These are phyloP conservation scores for Pipistrellus kuhlii DNA, from an alignment of 2,797 vertebrate genomes.

Conservation along the genomic window DNA sequence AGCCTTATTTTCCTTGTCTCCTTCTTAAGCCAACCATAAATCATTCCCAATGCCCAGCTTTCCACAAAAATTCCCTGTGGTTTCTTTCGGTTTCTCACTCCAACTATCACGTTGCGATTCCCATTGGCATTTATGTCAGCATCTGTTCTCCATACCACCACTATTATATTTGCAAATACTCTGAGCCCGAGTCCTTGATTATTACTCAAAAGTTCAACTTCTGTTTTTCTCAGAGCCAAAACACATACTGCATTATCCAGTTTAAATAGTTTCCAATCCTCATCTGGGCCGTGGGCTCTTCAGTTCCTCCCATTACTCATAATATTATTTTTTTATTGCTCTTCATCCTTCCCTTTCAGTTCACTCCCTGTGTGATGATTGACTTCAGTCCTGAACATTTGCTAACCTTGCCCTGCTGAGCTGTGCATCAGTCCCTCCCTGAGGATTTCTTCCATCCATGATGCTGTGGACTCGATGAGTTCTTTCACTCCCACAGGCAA, in stretches of 20 bases:
- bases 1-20: slow-evolving; percentile 78
- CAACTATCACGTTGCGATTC: slow-evolving; percentile 74
- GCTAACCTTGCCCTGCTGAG: slow-evolving; percentile 25
- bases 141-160: slow-evolving; percentile 79
- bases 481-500: slow-evolving; percentile 2
- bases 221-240: slow-evolving; percentile 79
- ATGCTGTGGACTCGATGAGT: neutral
- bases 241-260: slow-evolving; percentile 69
- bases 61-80: slow-evolving; percentile 77
- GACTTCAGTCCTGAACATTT: slow-evolving; percentile 35
- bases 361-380: slow-evolving; percentile 56
- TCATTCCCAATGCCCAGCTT: slow-evolving; percentile 76
- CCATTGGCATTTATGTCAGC: slow-evolving; percentile 78
- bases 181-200: slow-evolving; percentile 75
- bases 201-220: slow-evolving; percentile 81
- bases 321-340: slow-evolving; percentile 56
- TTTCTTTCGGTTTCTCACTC: slow-evolving; percentile 77
- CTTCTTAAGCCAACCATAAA: slow-evolving; percentile 81
- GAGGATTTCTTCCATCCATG: neutral
- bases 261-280: slow-evolving; percentile 77
- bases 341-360: slow-evolving; percentile 68
- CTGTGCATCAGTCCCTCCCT: neutral
- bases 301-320: slow-evolving; percentile 68
- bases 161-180: slow-evolving; percentile 81
- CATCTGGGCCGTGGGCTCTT: slow-evolving; percentile 32